phyloP scores from a whole-genome alignment of 2,888 invertebrate species.

The Scaptomyza cyrtandrae region DNA sequence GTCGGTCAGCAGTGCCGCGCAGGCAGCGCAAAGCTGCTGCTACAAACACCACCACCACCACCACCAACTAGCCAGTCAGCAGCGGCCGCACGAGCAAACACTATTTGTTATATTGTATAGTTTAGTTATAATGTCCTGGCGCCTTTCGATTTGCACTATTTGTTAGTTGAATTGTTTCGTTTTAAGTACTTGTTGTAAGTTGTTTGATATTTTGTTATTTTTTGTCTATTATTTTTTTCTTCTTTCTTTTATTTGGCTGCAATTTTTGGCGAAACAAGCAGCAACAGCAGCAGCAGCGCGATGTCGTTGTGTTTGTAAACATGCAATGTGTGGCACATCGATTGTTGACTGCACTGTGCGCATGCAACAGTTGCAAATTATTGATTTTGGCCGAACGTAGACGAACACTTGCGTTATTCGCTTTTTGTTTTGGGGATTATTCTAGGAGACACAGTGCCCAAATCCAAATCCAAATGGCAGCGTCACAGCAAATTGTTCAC shows the following conservation, averaged over 20 bases:
- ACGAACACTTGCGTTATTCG: constrained; percentile 30
- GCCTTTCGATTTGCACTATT: constrained; percentile 7
- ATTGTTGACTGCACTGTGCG: constrained; percentile 40
- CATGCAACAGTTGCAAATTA: constrained; percentile 55
- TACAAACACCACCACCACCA: constrained; percentile 12
- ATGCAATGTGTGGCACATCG: constrained; percentile 63
- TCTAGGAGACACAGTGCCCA: constrained; percentile 46
- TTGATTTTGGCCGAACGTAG: constrained; percentile 26
- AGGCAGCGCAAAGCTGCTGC: constrained; percentile 5
- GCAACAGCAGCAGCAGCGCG: constrained; percentile 31
- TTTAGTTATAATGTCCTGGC: constrained; percentile 14
- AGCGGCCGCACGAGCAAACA: constrained; percentile 7
- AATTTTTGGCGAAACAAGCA: constrained; percentile 53
- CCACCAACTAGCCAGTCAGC: constrained; percentile 9
- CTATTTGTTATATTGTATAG: background rate
- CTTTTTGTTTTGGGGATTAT: constrained; percentile 43
- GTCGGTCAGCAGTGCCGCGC: constrained; percentile 23
- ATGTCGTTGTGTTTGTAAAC: constrained; percentile 62
- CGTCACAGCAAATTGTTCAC: constrained; percentile 61
- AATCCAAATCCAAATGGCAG: constrained; percentile 60
- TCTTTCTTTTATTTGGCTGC: constrained; percentile 33
- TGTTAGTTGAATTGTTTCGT: background rate
- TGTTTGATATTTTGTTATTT: constrained; percentile 11
- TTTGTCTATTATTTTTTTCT: constrained; percentile 8
- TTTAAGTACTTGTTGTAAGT: constrained; percentile 15